Percentiles rank a stretch among this genome's conserved stretches.
phyloP scores from a whole-genome alignment of 2,797 vertebrate genomes.

The Anas georgica region DNA sequence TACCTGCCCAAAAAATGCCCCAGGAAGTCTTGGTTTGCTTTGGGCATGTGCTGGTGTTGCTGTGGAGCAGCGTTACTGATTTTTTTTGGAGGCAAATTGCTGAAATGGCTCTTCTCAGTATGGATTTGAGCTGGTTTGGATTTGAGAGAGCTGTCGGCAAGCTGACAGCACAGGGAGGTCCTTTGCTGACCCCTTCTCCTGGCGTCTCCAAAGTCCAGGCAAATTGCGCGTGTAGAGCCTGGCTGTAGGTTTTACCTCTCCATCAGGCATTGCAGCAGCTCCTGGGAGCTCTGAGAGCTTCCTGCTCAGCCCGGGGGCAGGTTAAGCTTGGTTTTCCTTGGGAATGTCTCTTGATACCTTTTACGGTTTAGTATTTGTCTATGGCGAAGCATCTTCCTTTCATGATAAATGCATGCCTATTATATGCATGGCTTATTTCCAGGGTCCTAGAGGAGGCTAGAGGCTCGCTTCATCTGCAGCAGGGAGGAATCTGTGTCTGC shows the following conservation, averaged over 20 bases:
- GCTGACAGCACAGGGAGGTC: neutral
- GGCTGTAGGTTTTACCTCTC: neutral
- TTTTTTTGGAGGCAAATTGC: neutral
- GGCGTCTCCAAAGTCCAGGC: neutral
- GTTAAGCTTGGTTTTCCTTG: neutral
- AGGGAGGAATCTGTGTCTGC: neutral
- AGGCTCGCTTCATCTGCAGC: neutral
- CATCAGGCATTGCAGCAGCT: neutral
- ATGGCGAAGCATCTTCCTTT: constrained; percentile 21
- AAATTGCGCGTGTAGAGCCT: neutral
- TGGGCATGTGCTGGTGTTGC: neutral
- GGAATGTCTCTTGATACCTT: constrained; percentile 22
- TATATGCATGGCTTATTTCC: constrained; percentile 15
- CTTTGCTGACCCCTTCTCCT: neutral
- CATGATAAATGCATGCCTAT: neutral
- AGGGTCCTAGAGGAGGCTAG: constrained; percentile 7
- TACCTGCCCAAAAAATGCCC: neutral
- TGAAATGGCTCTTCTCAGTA: neutral
- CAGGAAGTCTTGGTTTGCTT: neutral
- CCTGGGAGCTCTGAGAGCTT: neutral
- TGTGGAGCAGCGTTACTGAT: no score
- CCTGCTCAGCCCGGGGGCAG: neutral
- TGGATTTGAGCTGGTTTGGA: no score
- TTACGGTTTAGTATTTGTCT: constrained; percentile 24
- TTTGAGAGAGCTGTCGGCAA: neutral